phyloP scores from a whole-genome alignment of 2,797 vertebrate genomes.

The Microctenopoma stevenorrisi region DNA sequence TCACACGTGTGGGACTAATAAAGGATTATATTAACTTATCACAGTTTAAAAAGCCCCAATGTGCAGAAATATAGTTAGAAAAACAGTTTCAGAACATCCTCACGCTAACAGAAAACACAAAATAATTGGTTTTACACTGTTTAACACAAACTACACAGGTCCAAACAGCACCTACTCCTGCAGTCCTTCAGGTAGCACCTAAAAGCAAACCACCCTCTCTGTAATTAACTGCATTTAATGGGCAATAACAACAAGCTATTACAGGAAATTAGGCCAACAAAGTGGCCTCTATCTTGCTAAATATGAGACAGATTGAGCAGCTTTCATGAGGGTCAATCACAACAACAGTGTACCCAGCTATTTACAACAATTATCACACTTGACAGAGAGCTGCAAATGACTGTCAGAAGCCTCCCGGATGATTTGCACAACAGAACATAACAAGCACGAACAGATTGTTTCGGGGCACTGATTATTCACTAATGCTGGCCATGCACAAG shows the following conservation, averaged over 20 bases:
- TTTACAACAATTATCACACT: conserved; percentile 68
- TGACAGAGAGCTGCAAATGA: conserved; percentile 53
- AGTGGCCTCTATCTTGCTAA: conserved; percentile 38
- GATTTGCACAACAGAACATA: conserved; percentile 11
- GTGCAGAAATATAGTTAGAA: background rate
- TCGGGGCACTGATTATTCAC: conserved; percentile 11
- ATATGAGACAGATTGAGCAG: conserved; percentile 56
- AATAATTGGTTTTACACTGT: background rate
- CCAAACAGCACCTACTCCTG: conserved; percentile 12
- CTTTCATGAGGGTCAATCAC: conserved; percentile 64
- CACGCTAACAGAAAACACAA: background rate
- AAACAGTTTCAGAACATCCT: background rate
- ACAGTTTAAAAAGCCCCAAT: background rate
- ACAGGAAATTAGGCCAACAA: conserved; percentile 34
- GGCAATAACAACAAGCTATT: conserved; percentile 52
- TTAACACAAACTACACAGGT: background rate
- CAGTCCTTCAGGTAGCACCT: conserved; percentile 11
- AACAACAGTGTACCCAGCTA: conserved; percentile 50
- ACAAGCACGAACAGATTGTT: conserved; percentile 15
- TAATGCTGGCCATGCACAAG: background rate
- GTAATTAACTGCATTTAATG: conserved; percentile 50
- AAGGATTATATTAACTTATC: too few species aligned
- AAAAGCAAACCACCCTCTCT: conserved; percentile 20
- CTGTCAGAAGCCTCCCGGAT: conserved; percentile 17
- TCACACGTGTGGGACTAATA: too few species aligned